Percentiles rank a stretch among this genome's conserved stretches.
These are phyloP conservation scores for Fistularia commersonii DNA, from an alignment of 2,797 vertebrate species.

Conservation along the genomic window DNA sequence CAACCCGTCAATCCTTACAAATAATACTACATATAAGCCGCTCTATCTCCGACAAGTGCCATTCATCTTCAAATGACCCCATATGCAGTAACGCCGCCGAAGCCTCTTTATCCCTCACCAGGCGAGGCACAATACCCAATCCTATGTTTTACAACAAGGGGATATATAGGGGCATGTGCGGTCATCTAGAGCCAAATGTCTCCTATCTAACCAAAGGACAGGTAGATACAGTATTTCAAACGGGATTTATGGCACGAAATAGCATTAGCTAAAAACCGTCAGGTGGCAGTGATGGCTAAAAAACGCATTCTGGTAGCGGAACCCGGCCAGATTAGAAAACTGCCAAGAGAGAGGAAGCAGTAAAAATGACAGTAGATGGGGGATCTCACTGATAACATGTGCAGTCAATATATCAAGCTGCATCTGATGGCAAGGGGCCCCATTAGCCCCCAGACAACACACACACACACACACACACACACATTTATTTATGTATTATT, in stretches of 20 bases:
- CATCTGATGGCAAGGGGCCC: slow-evolving; percentile 54
- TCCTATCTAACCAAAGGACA: slow-evolving; percentile 68
- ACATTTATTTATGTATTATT: slow-evolving; percentile 74
- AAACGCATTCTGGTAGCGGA: slow-evolving; percentile 69
- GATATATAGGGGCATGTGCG: slow-evolving; percentile 74
- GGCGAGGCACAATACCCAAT: slow-evolving; percentile 53
- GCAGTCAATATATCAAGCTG: slow-evolving; percentile 86
- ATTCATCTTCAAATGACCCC: slow-evolving; percentile 65
- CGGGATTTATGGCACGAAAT: slow-evolving; percentile 77
- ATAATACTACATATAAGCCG: slow-evolving; percentile 50
- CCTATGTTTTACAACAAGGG: slow-evolving; percentile 71
- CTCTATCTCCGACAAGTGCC: slow-evolving; percentile 44
- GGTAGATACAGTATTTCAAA: slow-evolving; percentile 75
- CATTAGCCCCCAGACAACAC: slow-evolving; percentile 64
- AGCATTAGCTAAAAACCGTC: slow-evolving; percentile 79
- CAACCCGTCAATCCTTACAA: slow-evolving; percentile 31
- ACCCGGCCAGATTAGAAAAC: slow-evolving; percentile 77
- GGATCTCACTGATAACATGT: slow-evolving; percentile 65
- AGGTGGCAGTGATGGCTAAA: slow-evolving; percentile 62
- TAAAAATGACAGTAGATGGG: slow-evolving; percentile 66
- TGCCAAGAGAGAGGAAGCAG: slow-evolving; percentile 68
- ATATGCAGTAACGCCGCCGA: slow-evolving; percentile 55
- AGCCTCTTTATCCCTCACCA: slow-evolving; percentile 58
- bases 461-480: too few relatives aligned
- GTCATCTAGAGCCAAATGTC: slow-evolving; percentile 75